Evolutionary conservation across 2,113 vertebrate species (phyloP).

Genomic region (Meles meles): DNA sequence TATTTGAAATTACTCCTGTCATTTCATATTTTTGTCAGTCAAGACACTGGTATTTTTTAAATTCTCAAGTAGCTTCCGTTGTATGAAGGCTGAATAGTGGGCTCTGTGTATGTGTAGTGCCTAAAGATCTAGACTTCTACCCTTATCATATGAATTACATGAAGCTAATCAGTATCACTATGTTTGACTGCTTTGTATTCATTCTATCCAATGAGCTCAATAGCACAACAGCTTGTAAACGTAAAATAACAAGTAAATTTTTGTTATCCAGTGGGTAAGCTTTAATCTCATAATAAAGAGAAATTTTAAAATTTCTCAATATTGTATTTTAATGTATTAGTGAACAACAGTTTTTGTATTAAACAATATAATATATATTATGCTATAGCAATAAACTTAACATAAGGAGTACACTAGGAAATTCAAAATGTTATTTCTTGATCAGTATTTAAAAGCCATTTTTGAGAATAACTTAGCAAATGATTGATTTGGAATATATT

Average conservation of each 20-base stretch:
- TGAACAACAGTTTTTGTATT: neutral
- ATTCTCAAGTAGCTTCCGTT: neutral
- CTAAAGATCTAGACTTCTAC: neutral
- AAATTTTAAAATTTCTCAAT: neutral
- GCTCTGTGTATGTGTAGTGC: neutral
- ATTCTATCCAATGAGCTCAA: neutral
- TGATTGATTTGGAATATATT: neutral
- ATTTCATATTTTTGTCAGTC: constrained; percentile 8
- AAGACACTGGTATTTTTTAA: neutral
- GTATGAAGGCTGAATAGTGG: neutral
- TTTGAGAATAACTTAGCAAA: neutral
- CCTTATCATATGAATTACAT: neutral
- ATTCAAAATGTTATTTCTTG: neutral
- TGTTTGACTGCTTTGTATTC: neutral
- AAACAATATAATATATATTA: neutral
- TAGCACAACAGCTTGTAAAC: neutral
- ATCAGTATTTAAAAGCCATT: neutral
- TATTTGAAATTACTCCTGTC: constrained; percentile 37
- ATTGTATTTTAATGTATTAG: neutral
- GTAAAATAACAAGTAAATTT: neutral
- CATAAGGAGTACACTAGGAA: neutral
- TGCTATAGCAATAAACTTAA: neutral
- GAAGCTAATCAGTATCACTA: neutral
- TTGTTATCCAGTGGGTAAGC: neutral
- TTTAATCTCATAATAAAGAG: neutral